Evolutionary conservation across 53 echinoderm and acorn worm species (phyloP).

Genomic region (Patiria pectinifera): DNA sequence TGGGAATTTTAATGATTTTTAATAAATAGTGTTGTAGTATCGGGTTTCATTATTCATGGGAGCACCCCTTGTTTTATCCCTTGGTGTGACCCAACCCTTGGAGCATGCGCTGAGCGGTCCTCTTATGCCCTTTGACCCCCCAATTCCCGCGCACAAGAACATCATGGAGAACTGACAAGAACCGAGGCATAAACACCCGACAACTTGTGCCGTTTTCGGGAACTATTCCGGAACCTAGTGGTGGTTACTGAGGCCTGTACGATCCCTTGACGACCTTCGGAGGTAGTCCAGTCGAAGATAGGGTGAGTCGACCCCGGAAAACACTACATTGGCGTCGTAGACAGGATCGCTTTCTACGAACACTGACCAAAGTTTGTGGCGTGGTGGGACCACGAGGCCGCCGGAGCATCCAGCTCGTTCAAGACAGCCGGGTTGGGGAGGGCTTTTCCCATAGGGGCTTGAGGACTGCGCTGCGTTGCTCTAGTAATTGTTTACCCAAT

Average conservation of each 20-base stretch:
- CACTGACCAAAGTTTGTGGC: background rate
- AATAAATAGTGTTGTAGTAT: too few species aligned
- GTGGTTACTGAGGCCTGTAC: background rate
- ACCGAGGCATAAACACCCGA: background rate
- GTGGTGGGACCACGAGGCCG: constrained; percentile 27
- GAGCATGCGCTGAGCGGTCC: background rate
- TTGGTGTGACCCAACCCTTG: background rate
- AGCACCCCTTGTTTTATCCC: too few species aligned
- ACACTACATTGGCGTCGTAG: constrained; percentile 31
- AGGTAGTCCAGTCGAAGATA: too few species aligned
- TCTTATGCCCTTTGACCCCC: background rate
- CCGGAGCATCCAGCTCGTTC: background rate
- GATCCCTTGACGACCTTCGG: background rate
- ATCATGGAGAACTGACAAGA: too few species aligned
- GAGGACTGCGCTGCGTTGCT: constrained; percentile 31
- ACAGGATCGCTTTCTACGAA: background rate
- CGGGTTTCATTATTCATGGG: too few species aligned
- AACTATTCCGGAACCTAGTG: background rate
- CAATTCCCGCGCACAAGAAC: too few species aligned
- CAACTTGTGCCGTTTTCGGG: background rate
- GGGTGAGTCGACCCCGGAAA: background rate
- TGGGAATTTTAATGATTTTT: too few species aligned
- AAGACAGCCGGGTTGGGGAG: background rate
- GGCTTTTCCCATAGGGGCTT: background rate
- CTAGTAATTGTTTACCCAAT: background rate